Base-by-base conservation (phyloP, 1,140 invertebrate species). In the Penaeus japonicus region DNA sequence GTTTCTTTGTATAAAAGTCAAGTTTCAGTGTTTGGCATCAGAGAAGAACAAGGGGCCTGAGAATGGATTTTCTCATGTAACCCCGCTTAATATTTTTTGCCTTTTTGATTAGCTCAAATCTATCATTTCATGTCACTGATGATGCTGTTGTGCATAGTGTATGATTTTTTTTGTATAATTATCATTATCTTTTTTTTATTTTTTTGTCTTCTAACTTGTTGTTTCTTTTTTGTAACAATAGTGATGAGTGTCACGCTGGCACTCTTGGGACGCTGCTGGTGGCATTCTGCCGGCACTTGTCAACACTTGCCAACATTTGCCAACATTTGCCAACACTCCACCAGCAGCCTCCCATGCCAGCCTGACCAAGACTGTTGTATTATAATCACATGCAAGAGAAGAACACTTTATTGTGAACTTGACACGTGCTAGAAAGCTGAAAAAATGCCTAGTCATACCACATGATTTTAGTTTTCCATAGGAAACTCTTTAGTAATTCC, bases 401-500 rank as follows among this genome's bases (percentile, higher is more conserved):
- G 47, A 15, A 47, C 47, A 47, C 47, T 47, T 47, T 39, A 12
- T 47, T 47, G 47, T 47, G 47, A 15, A 12, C 47, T 47, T 47
- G 47, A 47, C 81, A 62, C 55, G 24, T 65, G 59, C 81, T 83
- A 83, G 81, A 62, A 83, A 62, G 55, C 81, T 62, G n/a, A n/a
- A n/a, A 47, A 35, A 59, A 39, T 62, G 57, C 81, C 22, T 83
- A 83, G 59, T 62, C 57, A 83, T 7, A 47, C 30, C 65, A 17
- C 32, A 62, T 62, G 59, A 32, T 62, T 80, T 86, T 86, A 86
- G 85, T 86, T 86, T 65, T 80, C 20, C 77, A 86, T 78, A 86
- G 35, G 57, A 79, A 80, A 62, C 77, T 79, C 24, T 79, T 47
- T 86, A 86, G 85, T 62, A 79, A 79, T 86, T 86, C 77, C 32